These are phyloP conservation scores for Martes martes DNA, from an alignment of 2,113 vertebrate species.

Conservation along the genomic window DNA sequence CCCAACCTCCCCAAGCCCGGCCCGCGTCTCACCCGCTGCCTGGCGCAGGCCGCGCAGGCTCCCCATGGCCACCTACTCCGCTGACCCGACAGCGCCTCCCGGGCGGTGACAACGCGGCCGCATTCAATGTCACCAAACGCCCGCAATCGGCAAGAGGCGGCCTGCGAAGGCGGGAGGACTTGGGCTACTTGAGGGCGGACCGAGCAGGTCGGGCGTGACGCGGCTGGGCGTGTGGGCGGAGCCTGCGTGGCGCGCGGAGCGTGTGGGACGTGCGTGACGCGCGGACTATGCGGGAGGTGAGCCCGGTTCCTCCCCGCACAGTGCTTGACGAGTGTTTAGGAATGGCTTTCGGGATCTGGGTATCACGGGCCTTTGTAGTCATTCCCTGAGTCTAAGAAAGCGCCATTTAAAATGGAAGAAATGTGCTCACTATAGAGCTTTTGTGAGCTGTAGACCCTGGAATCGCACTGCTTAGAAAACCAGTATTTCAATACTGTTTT, in stretches of 20 bases:
- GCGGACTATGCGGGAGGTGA: rapidly evolving
- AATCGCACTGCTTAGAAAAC: not conserved
- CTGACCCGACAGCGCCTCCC: not conserved
- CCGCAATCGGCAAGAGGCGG: rapidly evolving
- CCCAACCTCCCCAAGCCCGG: not conserved
- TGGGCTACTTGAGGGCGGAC: not conserved
- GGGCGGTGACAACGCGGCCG: rapidly evolving
- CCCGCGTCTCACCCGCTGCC: constrained; percentile 64
- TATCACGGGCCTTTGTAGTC: not conserved
- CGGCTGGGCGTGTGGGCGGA: not conserved
- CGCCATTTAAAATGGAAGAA: not conserved
- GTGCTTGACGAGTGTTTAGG: rapidly evolving
- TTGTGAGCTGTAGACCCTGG: not conserved
- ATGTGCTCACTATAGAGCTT: not conserved
- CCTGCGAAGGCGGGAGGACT: rapidly evolving
- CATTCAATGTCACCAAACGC: constrained; percentile 7
- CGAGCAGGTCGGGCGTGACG: not conserved
- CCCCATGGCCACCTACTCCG: constrained; percentile 55
- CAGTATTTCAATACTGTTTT: not conserved
- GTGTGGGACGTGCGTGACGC: not conserved
- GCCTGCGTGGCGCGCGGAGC: not conserved
- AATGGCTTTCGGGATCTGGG: rapidly evolving
- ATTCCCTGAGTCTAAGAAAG: not conserved
- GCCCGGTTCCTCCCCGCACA: rapidly evolving
- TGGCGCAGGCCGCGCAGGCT: constrained; percentile 62